Evolutionary conservation across 2,888 invertebrate species (phyloP), one percentile per base, ranked within the genome.

Genomic region (Sinodicranocentrus sp.): DNA sequence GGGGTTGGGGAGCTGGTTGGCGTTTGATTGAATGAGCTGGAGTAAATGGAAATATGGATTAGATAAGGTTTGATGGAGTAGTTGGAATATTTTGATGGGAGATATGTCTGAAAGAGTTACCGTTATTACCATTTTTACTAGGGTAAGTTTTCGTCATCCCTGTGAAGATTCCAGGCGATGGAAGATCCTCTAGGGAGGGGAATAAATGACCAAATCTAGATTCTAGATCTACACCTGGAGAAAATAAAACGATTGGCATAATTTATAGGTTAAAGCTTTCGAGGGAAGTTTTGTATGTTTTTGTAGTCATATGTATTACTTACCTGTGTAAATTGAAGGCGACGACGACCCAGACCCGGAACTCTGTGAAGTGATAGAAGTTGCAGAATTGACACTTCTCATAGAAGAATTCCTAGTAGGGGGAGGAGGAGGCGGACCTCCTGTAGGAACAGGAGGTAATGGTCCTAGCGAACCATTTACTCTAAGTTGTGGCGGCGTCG

Each of bases 71-170:
- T n/a, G n/a, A 52, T 52, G n/a, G 52, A 52, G n/a, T 17, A 10
- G 5, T 52, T 8, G 17, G 39, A 44, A 43, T 52, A 33, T 67
- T 52, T 52, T 52, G 1, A 52, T 67, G 21, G 13, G 13, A 39
- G 13, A 39, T 39, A 63, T 19, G 44, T 65, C 15, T 15, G 43
- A 71, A 43, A 21, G 48, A 28, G n/a, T 28, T 61, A 28, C 28
- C 15, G 54, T 44, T 5, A 23, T 48, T 90, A 92, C 92, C 92
- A 90, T 92, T 92, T 91, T 93, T 93, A 90, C 94, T 94, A 91
- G 93, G 93, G 92, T 95, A 95, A 68, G 93, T 92, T 91, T 95
- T 95, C 52, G 92, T 90, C 89, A 94, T 91, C 89, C 93, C 92
- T 88, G 92, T 91, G 91, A 94, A 95, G 80, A 93, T 93, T 88